Evolutionary conservation across 35 echinoderm and acorn worm species (phyloP).

Genomic region (Eucidaris tribuloides): DNA sequence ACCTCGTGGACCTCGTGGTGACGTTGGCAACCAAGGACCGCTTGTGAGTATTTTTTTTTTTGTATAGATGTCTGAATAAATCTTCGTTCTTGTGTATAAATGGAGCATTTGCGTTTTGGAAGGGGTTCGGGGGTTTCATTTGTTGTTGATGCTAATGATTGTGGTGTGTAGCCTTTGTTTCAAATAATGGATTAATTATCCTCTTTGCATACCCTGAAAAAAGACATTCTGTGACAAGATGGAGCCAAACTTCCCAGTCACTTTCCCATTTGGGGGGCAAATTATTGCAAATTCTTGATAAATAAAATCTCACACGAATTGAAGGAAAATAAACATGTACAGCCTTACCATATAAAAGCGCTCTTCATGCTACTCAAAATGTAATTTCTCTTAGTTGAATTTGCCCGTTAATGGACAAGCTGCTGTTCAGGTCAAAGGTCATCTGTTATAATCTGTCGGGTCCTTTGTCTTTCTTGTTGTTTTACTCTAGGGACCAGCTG

Average conservation of each 20-base stretch:
- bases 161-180: too few species aligned
- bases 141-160: background rate
- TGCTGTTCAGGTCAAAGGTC: too few species aligned
- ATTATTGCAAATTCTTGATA: too few species aligned
- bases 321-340: background rate
- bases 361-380: background rate
- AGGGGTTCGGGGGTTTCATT: background rate
- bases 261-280: too few species aligned
- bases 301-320: background rate
- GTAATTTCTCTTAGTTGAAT: background rate
- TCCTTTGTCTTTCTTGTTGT: background rate
- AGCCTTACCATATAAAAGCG: background rate
- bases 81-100: background rate
- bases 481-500: constrained; percentile 39
- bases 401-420: background rate
- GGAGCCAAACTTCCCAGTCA: too few species aligned
- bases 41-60: constrained; percentile 1
- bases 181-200: too few species aligned
- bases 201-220: too few species aligned
- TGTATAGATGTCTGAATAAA: background rate
- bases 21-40: constrained; percentile 47
- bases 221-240: too few species aligned
- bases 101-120: background rate
- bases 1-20: constrained; percentile 37
- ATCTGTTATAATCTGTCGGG: background rate